phyloP scores from a whole-genome alignment of 2,797 vertebrate species.

The Synaphobranchus kaupii region DNA sequence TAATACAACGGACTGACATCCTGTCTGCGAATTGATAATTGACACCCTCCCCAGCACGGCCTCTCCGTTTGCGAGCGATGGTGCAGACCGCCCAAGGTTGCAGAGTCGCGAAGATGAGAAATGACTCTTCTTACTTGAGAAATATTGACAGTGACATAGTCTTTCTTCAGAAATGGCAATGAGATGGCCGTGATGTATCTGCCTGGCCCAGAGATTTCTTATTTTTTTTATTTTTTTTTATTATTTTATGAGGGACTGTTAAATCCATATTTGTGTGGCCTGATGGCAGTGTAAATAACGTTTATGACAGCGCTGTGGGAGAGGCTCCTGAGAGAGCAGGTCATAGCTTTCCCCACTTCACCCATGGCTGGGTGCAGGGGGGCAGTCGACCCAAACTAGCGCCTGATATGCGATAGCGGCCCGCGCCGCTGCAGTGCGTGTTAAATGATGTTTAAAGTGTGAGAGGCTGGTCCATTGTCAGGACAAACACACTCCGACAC shows the following conservation, averaged over 20 bases:
- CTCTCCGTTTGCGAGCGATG: neutral
- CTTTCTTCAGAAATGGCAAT: slow-evolving; percentile 36
- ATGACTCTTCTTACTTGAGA: slow-evolving; percentile 28
- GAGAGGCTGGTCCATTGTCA: neutral
- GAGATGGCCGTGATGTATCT: slow-evolving; percentile 36
- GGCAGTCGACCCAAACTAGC: neutral
- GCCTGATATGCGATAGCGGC: slow-evolving; percentile 1
- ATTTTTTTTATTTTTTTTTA: neutral
- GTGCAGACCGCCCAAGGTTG: slow-evolving; percentile 15
- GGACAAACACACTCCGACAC: slow-evolving; percentile 4
- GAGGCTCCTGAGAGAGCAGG: neutral
- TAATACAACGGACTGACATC: neutral
- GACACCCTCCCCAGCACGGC: neutral
- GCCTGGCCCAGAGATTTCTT: slow-evolving; percentile 30
- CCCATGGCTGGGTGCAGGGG: no score
- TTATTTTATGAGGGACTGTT: slow-evolving; percentile 40
- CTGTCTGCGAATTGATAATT: neutral
- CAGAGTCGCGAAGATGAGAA: neutral
- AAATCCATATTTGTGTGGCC: slow-evolving; percentile 41
- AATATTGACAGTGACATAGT: slow-evolving; percentile 26
- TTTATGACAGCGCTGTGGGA: neutral
- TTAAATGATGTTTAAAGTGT: neutral
- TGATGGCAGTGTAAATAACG: slow-evolving; percentile 35
- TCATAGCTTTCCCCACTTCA: neutral
- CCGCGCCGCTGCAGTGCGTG: neutral